A percentile compares a stretch with the other conserved stretches of the same genome.
These are phyloP conservation scores for Cynopterus brachyotis DNA, from an alignment of 2,113 vertebrate genomes.

Conservation along the genomic window DNA sequence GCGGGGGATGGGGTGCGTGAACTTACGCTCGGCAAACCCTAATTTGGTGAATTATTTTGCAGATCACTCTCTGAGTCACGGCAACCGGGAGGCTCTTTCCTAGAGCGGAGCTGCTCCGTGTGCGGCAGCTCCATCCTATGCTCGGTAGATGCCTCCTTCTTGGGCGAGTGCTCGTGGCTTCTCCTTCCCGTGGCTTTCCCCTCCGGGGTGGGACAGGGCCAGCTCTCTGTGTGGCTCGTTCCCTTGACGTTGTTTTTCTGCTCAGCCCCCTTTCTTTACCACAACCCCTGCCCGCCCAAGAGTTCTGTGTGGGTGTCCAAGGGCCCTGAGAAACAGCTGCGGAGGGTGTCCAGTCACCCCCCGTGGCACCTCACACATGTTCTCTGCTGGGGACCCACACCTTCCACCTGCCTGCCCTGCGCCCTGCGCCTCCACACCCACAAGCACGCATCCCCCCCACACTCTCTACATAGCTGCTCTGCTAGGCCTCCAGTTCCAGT, in stretches of 20 bases:
- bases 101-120: constrained; percentile 64
- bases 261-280: too few species aligned
- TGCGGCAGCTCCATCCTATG: constrained; percentile 41
- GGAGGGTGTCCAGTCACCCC: background rate
- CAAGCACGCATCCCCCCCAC: accelerated
- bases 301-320: background rate
- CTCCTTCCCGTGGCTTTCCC: accelerated
- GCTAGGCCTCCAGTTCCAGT: background rate
- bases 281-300: accelerated
- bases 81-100: constrained; percentile 74
- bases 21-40: constrained; percentile 76
- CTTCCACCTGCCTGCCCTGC: background rate
- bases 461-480: accelerated
- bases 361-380: accelerated
- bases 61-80: constrained; percentile 80
- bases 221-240: accelerated
- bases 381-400: background rate
- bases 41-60: constrained; percentile 82
- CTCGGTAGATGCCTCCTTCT: background rate
- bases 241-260: accelerated
- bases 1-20: constrained; percentile 59
- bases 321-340: background rate
- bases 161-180: accelerated
- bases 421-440: accelerated
- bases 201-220: accelerated